A percentile compares a stretch with the other conserved stretches of the same genome.
Conservation (phyloP, 1,140 invertebrate genomes). For the Chlorops oryzae region DNA sequence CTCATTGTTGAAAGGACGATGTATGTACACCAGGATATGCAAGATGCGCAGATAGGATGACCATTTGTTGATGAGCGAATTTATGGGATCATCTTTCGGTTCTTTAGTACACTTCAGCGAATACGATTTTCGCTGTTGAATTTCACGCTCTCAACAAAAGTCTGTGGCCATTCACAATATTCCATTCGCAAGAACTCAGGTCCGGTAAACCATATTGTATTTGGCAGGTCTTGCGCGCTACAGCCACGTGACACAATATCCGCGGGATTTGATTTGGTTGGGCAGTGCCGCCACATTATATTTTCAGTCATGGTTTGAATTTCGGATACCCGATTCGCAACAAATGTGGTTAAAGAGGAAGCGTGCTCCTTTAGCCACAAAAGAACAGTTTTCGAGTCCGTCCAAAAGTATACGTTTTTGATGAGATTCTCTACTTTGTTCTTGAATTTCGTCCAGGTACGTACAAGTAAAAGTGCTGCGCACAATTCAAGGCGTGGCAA, state of each 20-base stretch:
- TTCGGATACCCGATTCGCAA: constrained; percentile 26
- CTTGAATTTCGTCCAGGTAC: neutral
- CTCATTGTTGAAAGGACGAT: neutral
- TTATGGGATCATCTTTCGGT: too few relatives aligned
- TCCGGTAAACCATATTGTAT: neutral
- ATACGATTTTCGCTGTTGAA: too few relatives aligned
- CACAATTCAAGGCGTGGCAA: neutral
- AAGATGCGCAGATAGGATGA: neutral
- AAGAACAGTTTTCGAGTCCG: constrained; percentile 12
- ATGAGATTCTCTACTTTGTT: neutral
- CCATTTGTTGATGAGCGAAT: constrained; percentile 1
- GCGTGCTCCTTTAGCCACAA: constrained; percentile 6
- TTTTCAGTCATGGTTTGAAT: constrained; percentile 21
- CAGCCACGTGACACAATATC: constrained; percentile 4
- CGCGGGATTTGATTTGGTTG: constrained; percentile 22
- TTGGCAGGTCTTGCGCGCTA: neutral
- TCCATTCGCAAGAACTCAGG: neutral
- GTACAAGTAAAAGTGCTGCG: neutral
- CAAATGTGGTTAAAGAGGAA: constrained; percentile 21
- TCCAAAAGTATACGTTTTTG: constrained; percentile 3
- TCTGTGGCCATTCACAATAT: neutral
- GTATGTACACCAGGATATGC: constrained; percentile 1
- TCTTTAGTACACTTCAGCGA: too few relatives aligned
- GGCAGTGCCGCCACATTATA: constrained; percentile 26
- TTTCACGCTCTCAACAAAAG: neutral